Evolutionary conservation across 1,140 invertebrate species (phyloP), one percentile per base, ranked within the genome.

Genomic region (Tyrophagus putrescentiae): DNA sequence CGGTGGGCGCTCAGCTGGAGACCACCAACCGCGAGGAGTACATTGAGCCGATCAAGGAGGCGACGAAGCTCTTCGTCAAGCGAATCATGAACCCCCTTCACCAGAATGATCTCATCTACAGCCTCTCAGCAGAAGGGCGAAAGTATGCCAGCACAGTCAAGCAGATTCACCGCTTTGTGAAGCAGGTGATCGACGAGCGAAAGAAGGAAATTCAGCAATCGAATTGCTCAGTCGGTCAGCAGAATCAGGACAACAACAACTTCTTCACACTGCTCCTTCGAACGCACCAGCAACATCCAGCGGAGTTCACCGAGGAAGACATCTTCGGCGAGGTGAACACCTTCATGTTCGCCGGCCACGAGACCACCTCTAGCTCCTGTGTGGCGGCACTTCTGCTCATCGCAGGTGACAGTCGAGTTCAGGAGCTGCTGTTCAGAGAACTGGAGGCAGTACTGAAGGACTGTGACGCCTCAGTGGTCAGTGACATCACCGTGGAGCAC

Each of bases 281-380:
- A n/a, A 27, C 62, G 28, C 85, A 62, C 27, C 13, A 62, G 27
- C 67, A 66, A 41, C 63, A 64, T 23, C 16, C 64, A 44, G 72
- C 77, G 60, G 80, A 76, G 9, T 70, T 71, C 7, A 69, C 72
- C 4, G 70, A 84, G 16, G 74, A 77, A 45, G 79, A 84, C 66
- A 84, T 87, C 36, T 73, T 82, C 50, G 84, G 87, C 69, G 85
- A 87, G 74, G 84, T 86, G 25, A 83, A 86, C 66, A 87, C 84
- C 3, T 87, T 87, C 66, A 86, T 79, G 76, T 78, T 79, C 70
- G 62, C 64, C 29, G 61, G 77, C 34, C 78, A 79, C 54, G 78
- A 79, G 39, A 79, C 78, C 0, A 74, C 76, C 0, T 72, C 76
- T 0, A 76, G 71, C 16, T 75, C 69, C 13, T 68, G 78, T 18